Evolutionary conservation across 2,888 invertebrate species (phyloP).

Genomic region (Timema cristinae): DNA sequence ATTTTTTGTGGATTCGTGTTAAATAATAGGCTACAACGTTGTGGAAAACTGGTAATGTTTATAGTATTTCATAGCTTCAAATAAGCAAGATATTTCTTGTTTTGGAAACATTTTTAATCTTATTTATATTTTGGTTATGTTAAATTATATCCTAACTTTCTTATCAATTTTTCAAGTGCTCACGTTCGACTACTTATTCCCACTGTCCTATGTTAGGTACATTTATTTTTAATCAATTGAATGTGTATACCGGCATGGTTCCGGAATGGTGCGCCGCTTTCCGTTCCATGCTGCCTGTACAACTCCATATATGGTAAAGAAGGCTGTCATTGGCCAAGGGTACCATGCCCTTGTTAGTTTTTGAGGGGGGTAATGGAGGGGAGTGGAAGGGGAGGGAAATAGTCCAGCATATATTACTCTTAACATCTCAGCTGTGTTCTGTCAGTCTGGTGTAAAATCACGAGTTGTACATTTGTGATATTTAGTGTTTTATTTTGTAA

Average conservation of each 20-base stretch:
- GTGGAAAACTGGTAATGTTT: too few relatives aligned
- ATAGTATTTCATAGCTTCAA: too few relatives aligned
- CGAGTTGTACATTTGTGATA: neutral
- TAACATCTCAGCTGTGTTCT: neutral
- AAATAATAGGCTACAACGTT: too few relatives aligned
- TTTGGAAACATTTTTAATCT: too few relatives aligned
- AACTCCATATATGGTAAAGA: slow-evolving; percentile 79
- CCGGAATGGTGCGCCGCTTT: slow-evolving; percentile 27
- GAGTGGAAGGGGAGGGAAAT: slow-evolving; percentile 37
- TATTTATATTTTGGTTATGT: too few relatives aligned
- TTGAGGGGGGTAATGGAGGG: slow-evolving; percentile 39
- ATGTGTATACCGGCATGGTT: slow-evolving; percentile 23
- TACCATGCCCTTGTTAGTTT: slow-evolving; percentile 34
- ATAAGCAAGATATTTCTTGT: too few relatives aligned
- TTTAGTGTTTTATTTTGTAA: neutral
- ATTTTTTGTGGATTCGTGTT: too few relatives aligned
- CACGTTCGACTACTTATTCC: neutral
- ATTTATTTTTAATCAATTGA: slow-evolving; percentile 19
- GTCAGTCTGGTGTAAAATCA: slow-evolving; percentile 11
- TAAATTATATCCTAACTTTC: too few relatives aligned
- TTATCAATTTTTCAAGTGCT: too few relatives aligned
- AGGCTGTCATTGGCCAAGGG: slow-evolving; percentile 58
- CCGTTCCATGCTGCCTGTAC: slow-evolving; percentile 34
- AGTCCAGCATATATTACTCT: slow-evolving; percentile 23
- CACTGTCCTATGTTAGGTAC: slow-evolving; percentile 2